Base-by-base conservation (phyloP, 2,888 invertebrate species). In the Eumacrocentrus americanus region DNA sequence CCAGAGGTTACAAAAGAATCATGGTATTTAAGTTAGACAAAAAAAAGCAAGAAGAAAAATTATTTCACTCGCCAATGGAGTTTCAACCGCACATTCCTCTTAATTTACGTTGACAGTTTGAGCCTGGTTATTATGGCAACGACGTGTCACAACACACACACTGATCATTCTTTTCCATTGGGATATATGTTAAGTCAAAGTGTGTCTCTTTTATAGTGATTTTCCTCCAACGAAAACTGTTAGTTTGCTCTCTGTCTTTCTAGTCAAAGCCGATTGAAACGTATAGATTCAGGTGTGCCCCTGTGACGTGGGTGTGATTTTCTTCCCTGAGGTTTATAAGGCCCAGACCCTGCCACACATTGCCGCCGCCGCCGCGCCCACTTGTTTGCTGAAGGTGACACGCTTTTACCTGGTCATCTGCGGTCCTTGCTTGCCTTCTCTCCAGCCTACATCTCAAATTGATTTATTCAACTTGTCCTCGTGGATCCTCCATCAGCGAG, bases 371-470 rank as follows among this genome's bases (percentile, higher is more conserved):
- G 53, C 70, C 75, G 73, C 76, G 73, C 76, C 74, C 73, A 76
- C 72, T 76, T 76, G 75, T 77, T 77, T 76, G 71, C 67, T 61
- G 67, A 67, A 67, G 66, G 70, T 71, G 72, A 71, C 73, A 74
- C 66, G 62, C 64, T 73, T 70, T 70, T 75, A 72, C 75, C 73
- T 70, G 69, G 62, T 67, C 63, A 65, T 65, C 63, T 55, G 47
- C 53, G 52, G 58, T 58, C 61, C 61, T 60, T 57, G 47, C 51
- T 47, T 23, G 14, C 35, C 40, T 50, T 16, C 38, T 14, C 34
- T 20, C 42, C 14, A 34, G 18, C 50, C 52, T 58, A 50, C 51
- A 54, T 58, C 53, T 54, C 42, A 58, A 60, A 61, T 64, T 66
- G 63, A 65, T 64, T 64, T 63, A 64, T 63, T 67, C 66, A 50